Evolutionary conservation across 2,113 vertebrate species (phyloP).

Genomic region (Chloebia gouldiae): DNA sequence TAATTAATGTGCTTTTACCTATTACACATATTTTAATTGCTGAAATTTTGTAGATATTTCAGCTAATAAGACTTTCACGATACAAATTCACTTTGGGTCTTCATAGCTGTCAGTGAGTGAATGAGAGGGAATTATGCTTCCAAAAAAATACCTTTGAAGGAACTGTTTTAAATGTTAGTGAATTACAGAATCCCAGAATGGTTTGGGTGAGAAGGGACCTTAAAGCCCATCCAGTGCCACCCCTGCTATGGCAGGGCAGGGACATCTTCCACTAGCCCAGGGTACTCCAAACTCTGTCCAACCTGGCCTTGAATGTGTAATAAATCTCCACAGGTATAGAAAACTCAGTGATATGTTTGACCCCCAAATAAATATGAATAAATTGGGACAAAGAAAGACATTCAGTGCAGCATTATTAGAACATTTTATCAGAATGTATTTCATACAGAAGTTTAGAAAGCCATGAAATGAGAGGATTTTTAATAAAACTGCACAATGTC

Average conservation of each 20-base stretch:
- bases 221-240: background rate
- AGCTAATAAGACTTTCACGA: background rate
- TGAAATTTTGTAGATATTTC: background rate
- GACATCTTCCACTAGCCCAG: background rate
- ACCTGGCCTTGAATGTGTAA: background rate
- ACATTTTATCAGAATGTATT: background rate
- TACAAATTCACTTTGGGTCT: background rate
- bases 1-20: background rate
- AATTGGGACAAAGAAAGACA: background rate
- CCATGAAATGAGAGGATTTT: background rate
- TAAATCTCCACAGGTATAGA: background rate
- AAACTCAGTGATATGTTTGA: background rate
- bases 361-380: background rate
- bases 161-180: background rate
- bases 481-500: background rate
- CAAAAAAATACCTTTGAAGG: background rate
- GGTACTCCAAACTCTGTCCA: fast-evolving
- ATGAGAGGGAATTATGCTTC: background rate
- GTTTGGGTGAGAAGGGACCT: background rate
- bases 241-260: background rate
- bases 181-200: background rate
- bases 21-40: background rate
- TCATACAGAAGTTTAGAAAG: background rate
- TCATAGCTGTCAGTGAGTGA: background rate
- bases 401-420: background rate